phyloP scores from a whole-genome alignment of 2,113 vertebrate species.

The Aepyceros melampus region DNA sequence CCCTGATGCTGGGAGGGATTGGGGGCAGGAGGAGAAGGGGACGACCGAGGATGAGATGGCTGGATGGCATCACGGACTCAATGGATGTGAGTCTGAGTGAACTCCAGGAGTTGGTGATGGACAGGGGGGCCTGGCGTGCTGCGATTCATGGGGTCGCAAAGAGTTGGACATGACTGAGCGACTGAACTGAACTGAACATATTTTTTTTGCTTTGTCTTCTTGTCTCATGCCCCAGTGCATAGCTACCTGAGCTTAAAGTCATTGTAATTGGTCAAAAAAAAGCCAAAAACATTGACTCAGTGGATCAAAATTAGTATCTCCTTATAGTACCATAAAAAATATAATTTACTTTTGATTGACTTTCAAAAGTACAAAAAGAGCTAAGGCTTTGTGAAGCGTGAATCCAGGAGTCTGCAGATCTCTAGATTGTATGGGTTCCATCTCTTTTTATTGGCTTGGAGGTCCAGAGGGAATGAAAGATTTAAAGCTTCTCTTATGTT shows the following conservation, averaged over 20 bases:
- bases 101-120: too few relatives aligned
- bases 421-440: not conserved
- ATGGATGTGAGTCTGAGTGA: too few relatives aligned
- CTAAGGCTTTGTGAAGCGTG: not conserved
- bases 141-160: too few relatives aligned
- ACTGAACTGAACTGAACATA: too few relatives aligned
- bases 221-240: not conserved
- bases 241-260: not conserved
- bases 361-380: not conserved
- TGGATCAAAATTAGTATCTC: not conserved
- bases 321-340: not conserved
- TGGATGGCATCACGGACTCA: too few relatives aligned
- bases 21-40: too few relatives aligned
- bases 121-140: too few relatives aligned
- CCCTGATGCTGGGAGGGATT: too few relatives aligned
- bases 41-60: too few relatives aligned
- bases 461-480: not conserved
- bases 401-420: not conserved
- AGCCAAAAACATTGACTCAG: not conserved
- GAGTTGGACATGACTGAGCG: too few relatives aligned
- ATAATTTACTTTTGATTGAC: not conserved
- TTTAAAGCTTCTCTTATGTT: not conserved
- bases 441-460: not conserved
- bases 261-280: not conserved
- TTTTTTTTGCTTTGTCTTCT: not conserved